Percentiles rank a stretch among this genome's conserved stretches.
Evolutionary conservation across 2,888 invertebrate genomes (phyloP).

Genomic region (Latrodectus hesperus): DNA sequence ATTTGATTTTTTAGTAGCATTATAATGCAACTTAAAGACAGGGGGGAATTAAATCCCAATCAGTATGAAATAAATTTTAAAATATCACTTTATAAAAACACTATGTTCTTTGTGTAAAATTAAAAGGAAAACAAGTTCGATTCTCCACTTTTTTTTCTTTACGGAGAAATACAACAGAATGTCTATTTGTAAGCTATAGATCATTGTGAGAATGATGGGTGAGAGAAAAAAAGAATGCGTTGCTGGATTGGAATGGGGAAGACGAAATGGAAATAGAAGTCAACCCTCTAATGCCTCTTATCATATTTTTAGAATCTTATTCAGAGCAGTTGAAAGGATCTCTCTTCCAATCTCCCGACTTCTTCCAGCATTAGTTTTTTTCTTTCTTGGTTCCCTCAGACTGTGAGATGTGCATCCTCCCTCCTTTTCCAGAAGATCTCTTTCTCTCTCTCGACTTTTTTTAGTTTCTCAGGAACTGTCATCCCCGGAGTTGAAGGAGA

Average conservation of each 20-base stretch:
- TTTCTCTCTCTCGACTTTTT: constrained; percentile 7
- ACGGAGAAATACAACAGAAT: too few relatives aligned
- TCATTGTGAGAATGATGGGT: too few relatives aligned
- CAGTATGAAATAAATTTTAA: too few relatives aligned
- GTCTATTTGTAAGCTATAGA: too few relatives aligned
- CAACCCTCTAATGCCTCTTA: constrained; percentile 12
- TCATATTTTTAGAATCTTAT: constrained; percentile 22
- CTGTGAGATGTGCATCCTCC: background rate
- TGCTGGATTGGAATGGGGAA: background rate
- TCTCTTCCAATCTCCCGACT: constrained; percentile 8
- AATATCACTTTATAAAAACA: too few relatives aligned
- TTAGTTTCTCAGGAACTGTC: constrained; percentile 23
- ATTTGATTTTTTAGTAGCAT: too few relatives aligned
- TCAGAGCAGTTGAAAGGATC: background rate
- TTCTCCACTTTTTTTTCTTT: too few relatives aligned
- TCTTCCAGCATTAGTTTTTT: background rate
- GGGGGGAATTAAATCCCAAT: too few relatives aligned
- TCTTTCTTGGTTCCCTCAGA: constrained; percentile 10
- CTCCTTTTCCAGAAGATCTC: constrained; percentile 18
- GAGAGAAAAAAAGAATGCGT: too few relatives aligned
- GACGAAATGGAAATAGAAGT: background rate
- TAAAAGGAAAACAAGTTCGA: too few relatives aligned
- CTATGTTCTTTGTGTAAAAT: too few relatives aligned
- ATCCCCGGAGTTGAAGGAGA: constrained; percentile 32
- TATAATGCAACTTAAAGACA: too few relatives aligned